phyloP scores from a whole-genome alignment of 2,888 invertebrate genomes.

The Clostera curtula region DNA sequence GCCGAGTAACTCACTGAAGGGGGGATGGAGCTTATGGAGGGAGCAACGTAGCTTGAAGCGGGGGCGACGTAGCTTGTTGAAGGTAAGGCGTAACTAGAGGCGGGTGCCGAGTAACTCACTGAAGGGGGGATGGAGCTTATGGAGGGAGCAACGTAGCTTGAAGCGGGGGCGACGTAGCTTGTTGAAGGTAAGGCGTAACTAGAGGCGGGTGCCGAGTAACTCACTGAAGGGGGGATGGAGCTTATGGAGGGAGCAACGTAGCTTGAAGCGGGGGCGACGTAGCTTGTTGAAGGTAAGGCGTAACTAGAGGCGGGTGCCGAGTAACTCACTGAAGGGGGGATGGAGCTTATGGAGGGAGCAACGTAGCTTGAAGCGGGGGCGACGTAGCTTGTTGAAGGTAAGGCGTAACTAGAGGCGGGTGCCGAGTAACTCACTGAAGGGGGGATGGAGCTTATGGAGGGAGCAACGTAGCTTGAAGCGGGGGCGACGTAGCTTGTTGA shows the following conservation, averaged over 20 bases:
- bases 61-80: background rate
- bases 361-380: conserved; percentile 3
- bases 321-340: conserved; percentile 5
- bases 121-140: too few species aligned
- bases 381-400: background rate
- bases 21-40: background rate
- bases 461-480: too few species aligned
- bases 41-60: background rate
- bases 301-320: background rate
- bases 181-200: conserved; percentile 3
- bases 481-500: conserved; percentile 4
- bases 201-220: conserved; percentile 5
- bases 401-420: too few species aligned
- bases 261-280: background rate
- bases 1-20: conserved; percentile 3
- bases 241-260: too few species aligned
- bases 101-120: too few species aligned
- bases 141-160: conserved; percentile 8
- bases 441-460: conserved; percentile 31
- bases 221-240: background rate
- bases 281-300: background rate
- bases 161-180: conserved; percentile 12
- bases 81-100: background rate
- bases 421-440: background rate
- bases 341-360: conserved; percentile 2